These are phyloP conservation scores for Caenorhabditis imperialis DNA, from an alignment of 2,888 invertebrate species.

Conservation along the genomic window DNA sequence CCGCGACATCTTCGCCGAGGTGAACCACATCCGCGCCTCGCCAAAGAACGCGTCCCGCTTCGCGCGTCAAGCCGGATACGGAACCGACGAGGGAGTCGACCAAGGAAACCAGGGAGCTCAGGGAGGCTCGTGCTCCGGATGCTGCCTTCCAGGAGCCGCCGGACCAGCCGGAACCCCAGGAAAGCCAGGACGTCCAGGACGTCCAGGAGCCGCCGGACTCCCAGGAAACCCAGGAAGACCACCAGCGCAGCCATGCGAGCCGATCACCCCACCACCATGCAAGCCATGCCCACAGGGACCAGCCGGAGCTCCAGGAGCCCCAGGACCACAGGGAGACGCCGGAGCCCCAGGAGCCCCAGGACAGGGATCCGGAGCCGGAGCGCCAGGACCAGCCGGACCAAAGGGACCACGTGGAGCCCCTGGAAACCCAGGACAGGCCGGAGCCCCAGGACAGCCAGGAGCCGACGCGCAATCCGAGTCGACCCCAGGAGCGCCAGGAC, in stretches of 20 bases:
- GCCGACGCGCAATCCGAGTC: constrained; percentile 47
- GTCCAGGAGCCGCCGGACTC: constrained; percentile 66
- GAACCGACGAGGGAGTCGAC: constrained; percentile 41
- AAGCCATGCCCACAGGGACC: constrained; percentile 67
- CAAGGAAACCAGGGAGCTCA: constrained; percentile 18
- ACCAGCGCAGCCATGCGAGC: constrained; percentile 65
- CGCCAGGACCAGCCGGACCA: constrained; percentile 63
- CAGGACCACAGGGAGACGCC: constrained; percentile 63
- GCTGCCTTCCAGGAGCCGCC: constrained; percentile 71
- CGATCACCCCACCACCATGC: constrained; percentile 65
- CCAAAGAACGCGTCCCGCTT: constrained; percentile 60
- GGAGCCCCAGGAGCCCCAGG: constrained; percentile 67
- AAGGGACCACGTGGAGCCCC: constrained; percentile 68
- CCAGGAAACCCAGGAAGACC: constrained; percentile 66
- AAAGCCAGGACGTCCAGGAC: constrained; percentile 65
- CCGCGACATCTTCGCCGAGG: constrained; percentile 69
- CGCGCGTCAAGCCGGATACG: constrained; percentile 68
- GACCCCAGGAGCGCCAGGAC: constrained; percentile 63
- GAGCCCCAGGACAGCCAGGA: constrained; percentile 63
- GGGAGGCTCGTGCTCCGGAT: constrained; percentile 63
- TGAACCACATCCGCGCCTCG: constrained; percentile 61
- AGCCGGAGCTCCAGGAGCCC: constrained; percentile 67
- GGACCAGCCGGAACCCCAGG: constrained; percentile 72
- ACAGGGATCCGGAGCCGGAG: constrained; percentile 58
- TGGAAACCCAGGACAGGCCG: constrained; percentile 66